phyloP scores from a whole-genome alignment of 2,113 vertebrate genomes.

The Halichoeres trimaculatus region DNA sequence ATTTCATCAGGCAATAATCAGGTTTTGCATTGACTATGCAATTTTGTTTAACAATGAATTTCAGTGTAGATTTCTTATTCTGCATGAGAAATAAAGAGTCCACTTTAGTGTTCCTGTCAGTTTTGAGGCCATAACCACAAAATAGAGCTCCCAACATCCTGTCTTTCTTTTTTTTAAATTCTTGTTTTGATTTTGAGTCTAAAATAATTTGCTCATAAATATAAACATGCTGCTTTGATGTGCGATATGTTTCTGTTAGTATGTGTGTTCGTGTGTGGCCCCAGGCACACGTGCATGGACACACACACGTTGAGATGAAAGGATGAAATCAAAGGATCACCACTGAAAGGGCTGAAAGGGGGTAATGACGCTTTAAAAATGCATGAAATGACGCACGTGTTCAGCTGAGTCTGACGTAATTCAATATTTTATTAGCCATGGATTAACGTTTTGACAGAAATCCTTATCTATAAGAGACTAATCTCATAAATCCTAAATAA shows the following conservation, averaged over 20 bases:
- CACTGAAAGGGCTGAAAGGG: neutral
- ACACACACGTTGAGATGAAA: constrained; percentile 18
- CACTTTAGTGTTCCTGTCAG: too few species aligned
- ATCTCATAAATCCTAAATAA: neutral
- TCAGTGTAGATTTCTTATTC: too few species aligned
- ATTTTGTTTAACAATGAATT: too few species aligned
- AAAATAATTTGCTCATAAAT: neutral
- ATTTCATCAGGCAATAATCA: too few species aligned
- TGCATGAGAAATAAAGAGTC: too few species aligned
- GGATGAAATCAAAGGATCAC: constrained; percentile 31
- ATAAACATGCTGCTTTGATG: neutral
- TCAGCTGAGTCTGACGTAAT: too few species aligned
- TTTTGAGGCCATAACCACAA: too few species aligned
- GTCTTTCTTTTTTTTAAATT: neutral
- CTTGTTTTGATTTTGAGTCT: too few species aligned
- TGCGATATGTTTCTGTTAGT: neutral
- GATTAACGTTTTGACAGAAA: constrained; percentile 14
- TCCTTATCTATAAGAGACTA: neutral
- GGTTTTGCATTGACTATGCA: too few species aligned
- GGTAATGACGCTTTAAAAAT: constrained; percentile 14
- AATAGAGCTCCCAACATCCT: too few species aligned
- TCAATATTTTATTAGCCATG: neutral
- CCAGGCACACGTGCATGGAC: neutral
- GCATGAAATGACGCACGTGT: constrained; percentile 2
- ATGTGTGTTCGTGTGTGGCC: neutral